A percentile compares a stretch with the other conserved stretches of the same genome.
Conservation (phyloP, 2,113 vertebrate genomes). For the Diadophis punctatus region DNA sequence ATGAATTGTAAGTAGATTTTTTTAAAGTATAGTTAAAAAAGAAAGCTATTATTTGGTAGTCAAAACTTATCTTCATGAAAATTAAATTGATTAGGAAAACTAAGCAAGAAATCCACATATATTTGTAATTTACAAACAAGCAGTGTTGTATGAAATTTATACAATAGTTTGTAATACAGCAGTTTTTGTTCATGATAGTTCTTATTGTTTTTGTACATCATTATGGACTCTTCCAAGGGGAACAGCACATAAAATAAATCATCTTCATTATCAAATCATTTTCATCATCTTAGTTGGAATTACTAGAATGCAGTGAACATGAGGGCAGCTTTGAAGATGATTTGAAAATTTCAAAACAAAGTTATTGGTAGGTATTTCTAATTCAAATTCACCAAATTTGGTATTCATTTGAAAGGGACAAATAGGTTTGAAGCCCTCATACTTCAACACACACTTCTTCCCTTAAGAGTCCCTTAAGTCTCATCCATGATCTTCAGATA, state of each 20-base stretch:
- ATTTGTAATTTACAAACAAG: not conserved
- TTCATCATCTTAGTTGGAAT: not conserved
- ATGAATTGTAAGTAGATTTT: not conserved
- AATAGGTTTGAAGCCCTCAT: not conserved
- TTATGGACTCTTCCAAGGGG: not conserved
- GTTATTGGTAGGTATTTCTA: not conserved
- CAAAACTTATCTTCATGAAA: not conserved
- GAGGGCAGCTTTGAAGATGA: not conserved
- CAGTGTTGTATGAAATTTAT: not conserved
- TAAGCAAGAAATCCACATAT: not conserved
- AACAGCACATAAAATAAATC: not conserved
- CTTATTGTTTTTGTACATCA: not conserved
- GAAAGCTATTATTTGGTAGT: not conserved
- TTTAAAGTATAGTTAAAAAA: not conserved
- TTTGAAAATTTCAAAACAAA: too few species aligned
- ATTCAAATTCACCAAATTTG: not conserved
- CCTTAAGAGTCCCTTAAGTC: not conserved
- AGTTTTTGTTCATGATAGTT: not conserved
- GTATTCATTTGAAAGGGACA: not conserved
- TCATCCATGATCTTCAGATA: not conserved
- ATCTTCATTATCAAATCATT: not conserved
- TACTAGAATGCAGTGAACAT: not conserved
- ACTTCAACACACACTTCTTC: not conserved
- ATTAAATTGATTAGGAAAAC: constrained; percentile 5
- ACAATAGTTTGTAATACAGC: not conserved